phyloP scores from a whole-genome alignment of 2,797 vertebrate species.

The Fistularia tabacaria region DNA sequence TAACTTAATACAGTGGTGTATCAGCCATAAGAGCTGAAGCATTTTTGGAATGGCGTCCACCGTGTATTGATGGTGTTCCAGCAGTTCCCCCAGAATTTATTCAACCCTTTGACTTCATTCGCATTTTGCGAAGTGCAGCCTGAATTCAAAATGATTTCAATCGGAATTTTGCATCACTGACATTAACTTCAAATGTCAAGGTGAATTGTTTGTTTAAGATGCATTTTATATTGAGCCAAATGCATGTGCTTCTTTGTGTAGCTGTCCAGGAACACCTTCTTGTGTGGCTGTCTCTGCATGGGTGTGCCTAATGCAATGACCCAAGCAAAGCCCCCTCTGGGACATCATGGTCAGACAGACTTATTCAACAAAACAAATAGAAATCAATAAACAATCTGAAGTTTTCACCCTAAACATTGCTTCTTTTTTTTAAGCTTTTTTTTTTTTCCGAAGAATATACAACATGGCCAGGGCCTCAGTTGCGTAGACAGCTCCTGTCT shows the following conservation, averaged over 20 bases:
- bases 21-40: too few species aligned
- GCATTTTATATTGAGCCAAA: constrained; percentile 3
- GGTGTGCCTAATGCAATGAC: constrained; percentile 54
- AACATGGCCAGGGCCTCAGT: constrained; percentile 89
- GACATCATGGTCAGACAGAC: constrained; percentile 85
- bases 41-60: too few species aligned
- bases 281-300: constrained; percentile 42
- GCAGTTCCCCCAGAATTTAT: neutral
- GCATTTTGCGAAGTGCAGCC: constrained; percentile 8
- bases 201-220: constrained; percentile 7
- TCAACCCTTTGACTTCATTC: constrained; percentile 2
- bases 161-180: constrained; percentile 14
- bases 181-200: constrained; percentile 16
- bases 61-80: neutral
- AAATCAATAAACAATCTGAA: constrained; percentile 99
- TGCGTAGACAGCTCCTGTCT: constrained; percentile 79
- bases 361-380: constrained; percentile 98
- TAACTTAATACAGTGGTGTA: too few species aligned
- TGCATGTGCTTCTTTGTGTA: constrained; percentile 20
- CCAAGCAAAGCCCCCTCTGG: constrained; percentile 67
- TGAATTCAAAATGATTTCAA: constrained; percentile 12
- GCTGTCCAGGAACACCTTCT: constrained; percentile 32
- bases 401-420: constrained; percentile 89
- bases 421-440: constrained; percentile 72
- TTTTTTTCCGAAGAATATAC: constrained; percentile 96